A percentile compares a stretch with the other conserved stretches of the same genome.
phyloP scores from a whole-genome alignment of 2,797 vertebrate species.

The Bufotes viridis region DNA sequence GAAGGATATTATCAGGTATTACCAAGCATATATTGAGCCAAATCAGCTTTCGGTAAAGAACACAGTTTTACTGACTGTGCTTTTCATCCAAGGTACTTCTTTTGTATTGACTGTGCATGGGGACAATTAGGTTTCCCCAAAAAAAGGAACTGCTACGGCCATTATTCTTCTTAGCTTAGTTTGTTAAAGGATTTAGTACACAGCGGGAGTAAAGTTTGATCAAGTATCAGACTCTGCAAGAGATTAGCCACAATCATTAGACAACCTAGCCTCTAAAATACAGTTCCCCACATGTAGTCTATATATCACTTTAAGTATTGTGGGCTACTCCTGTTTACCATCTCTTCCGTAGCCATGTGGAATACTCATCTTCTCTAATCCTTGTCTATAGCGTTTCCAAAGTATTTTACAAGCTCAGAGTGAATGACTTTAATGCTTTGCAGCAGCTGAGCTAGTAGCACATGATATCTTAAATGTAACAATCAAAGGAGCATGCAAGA shows the following conservation, averaged over 20 bases:
- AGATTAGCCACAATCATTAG: slow-evolving; percentile 72
- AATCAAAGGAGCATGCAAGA: slow-evolving; percentile 93
- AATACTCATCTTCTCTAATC: slow-evolving; percentile 94
- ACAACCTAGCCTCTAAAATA: slow-evolving; percentile 67
- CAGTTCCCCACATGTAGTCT: slow-evolving; percentile 84
- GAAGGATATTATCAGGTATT: not conserved
- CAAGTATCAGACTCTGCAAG: slow-evolving; percentile 65
- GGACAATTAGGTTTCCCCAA: not conserved
- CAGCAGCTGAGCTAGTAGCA: slow-evolving; percentile 93
- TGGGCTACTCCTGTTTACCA: slow-evolving; percentile 88
- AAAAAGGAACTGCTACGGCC: slow-evolving; percentile 8
- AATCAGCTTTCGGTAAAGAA: not conserved
- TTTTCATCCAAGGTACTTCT: not conserved
- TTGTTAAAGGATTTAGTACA: slow-evolving; percentile 26
- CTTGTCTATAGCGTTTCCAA: slow-evolving; percentile 92
- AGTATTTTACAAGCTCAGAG: slow-evolving; percentile 92
- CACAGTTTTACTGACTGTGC: not conserved
- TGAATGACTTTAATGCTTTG: slow-evolving; percentile 91
- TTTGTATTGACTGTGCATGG: not conserved
- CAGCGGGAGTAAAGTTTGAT: slow-evolving; percentile 62
- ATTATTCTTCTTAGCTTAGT: slow-evolving; percentile 12
- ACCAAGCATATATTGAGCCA: not conserved
- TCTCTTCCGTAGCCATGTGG: slow-evolving; percentile 91
- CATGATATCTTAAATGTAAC: slow-evolving; percentile 98
- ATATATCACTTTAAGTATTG: slow-evolving; percentile 92